These are phyloP conservation scores for Pitta sordida DNA, from an alignment of 2,113 vertebrate species.

Conservation along the genomic window DNA sequence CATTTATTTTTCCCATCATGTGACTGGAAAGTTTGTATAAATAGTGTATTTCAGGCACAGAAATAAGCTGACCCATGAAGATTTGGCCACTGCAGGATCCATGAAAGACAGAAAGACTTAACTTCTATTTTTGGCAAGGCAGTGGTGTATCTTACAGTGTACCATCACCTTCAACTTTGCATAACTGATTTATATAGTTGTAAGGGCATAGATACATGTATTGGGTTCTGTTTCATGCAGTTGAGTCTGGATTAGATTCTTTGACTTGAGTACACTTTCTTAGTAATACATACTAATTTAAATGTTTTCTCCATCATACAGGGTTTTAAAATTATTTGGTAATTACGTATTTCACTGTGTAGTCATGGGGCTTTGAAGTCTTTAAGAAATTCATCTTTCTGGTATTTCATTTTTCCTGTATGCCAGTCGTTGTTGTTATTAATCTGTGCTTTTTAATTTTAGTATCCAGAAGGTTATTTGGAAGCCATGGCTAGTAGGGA, in stretches of 20 bases:
- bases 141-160: not conserved
- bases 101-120: not conserved
- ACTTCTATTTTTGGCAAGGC: not conserved
- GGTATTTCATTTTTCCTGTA: not conserved
- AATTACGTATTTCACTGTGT: not conserved
- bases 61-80: not conserved
- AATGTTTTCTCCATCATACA: not conserved
- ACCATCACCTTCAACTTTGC: not conserved
- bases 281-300: not conserved
- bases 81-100: not conserved
- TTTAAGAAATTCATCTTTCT: not conserved
- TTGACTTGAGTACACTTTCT: not conserved
- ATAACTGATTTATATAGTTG: not conserved
- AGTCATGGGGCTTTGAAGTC: not conserved
- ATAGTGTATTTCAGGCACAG: not conserved
- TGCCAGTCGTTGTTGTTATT: not conserved
- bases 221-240: not conserved
- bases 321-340: not conserved
- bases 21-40: not conserved
- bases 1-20: not conserved
- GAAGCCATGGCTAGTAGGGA: constrained; percentile 95
- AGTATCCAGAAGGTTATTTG: constrained; percentile 96
- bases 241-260: not conserved
- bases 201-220: not conserved
- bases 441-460: constrained; percentile 4